Base-by-base conservation (phyloP, 2,888 invertebrate species). In the Ecdyonurus torrentis region DNA sequence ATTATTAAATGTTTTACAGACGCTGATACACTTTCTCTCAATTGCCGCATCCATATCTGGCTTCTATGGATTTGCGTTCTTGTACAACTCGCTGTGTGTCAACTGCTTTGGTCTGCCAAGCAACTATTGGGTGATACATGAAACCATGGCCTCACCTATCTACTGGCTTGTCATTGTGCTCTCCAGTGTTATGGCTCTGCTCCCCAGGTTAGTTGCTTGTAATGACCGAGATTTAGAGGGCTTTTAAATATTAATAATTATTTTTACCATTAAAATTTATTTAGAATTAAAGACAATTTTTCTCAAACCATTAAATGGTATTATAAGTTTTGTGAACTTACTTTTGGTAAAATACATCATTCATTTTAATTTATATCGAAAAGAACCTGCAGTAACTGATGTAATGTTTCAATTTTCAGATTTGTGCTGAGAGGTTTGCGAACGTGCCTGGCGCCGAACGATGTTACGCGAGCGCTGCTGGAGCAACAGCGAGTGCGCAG, bases 51-150 rank as follows among this genome's bases (percentile, higher is more conserved):
- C 95, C 66, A 79, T 96, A 70, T 78, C 82, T 58, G 78, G 87
- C 65, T 96, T 90, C 79, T 91, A 90, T 75, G 78, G 83, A 69
- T 88, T 94, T 75, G 89, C 91, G 65, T 77, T 95, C 64, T 72
- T 89, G 61, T 94, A 93, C 78, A 91, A 94, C 77, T 80, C 85
- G 10, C 75, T 90, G 67, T 90, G 91, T 74, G 83, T 89, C 67
- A 82, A 84, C 68, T 90, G 91, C 75, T 84, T 89, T 74, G 86
- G 86, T 64, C 78, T 94, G 70, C 89, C 91, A 52, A 90, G 91
- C 70, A 93, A 91, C 24, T 92, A 87, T 75, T 87, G 87, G 86
- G 89, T 94, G 63, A 86, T 93, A 76, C 85, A 87, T 72, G 81
- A 83, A 72, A 85, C 90, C 61, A 78, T 93, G 71, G 74, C 76